Conservation (phyloP, 1,140 invertebrate species). For the Alviniconcha marisindica region DNA sequence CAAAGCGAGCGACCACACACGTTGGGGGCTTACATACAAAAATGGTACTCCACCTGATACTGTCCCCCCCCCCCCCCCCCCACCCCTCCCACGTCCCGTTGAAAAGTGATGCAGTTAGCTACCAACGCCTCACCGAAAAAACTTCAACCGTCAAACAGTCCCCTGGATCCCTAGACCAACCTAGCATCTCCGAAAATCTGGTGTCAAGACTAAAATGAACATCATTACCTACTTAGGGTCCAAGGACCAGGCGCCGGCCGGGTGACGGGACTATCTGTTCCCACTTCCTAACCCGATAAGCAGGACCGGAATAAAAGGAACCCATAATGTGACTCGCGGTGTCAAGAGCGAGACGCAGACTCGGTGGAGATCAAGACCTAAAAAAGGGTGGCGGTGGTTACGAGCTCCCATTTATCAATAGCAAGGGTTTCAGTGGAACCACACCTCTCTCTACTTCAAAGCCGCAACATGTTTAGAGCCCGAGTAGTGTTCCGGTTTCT, state of each 20-base stretch:
- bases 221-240: constrained; percentile 15
- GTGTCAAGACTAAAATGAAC: constrained; percentile 17
- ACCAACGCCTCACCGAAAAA: too few relatives aligned
- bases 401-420: not conserved
- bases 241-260: not conserved
- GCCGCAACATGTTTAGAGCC: not conserved
- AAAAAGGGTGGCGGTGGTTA: too few relatives aligned
- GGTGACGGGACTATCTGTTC: not conserved
- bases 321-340: not conserved
- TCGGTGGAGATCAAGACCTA: too few relatives aligned
- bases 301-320: not conserved
- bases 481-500: not conserved
- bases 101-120: too few relatives aligned
- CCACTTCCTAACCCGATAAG: constrained; percentile 4
- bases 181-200: not conserved
- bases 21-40: too few relatives aligned
- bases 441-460: constrained; percentile 13
- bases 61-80: too few relatives aligned
- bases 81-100: too few relatives aligned
- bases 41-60: too few relatives aligned
- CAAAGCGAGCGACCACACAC: too few relatives aligned
- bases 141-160: not conserved
- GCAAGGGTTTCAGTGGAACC: not conserved
- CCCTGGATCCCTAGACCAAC: not conserved
- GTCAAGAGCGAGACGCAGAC: not conserved